Base-by-base conservation (phyloP, 1,140 invertebrate species). In the Pseudomyrmex cubaensis region DNA sequence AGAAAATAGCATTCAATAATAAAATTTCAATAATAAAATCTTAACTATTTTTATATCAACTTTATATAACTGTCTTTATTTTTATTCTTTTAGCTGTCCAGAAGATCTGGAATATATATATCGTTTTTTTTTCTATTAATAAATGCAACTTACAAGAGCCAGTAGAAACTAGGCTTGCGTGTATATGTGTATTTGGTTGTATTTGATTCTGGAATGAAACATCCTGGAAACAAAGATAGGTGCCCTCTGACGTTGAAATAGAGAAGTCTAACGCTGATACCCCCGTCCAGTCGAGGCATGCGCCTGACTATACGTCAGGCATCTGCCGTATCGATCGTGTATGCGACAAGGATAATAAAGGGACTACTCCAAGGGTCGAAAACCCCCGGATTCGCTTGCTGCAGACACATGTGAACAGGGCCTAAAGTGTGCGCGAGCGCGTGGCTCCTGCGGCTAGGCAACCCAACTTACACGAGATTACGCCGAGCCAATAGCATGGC, bases 241-340 rank as follows among this genome's bases (percentile, higher is more conserved):
- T 88, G 92, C 50, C 86, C 89, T 94, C 94, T 90, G 57, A n/a
- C 89, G 83, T 63, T 2, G 17, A 59, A 10, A 20, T 15, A 12
- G 44, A 59, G 74, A 93, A 93, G 89, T 85, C 35, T 35, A 35
- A 35, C 64, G 7, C 22, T 54, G 64, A 13, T 61, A 54, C 54
- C 20, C 35, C 25, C 20, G 17, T 57, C 8, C 48, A 46, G 22
- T 67, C 61, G 67, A 91, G 85, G 90, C 91, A 93, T 93, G 93
- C 93, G 94, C 93, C 25, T 35, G 84, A 70, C 61, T 70, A 84
- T 89, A 88, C 59, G 87, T 76, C 87, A 94, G 94, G 91, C 87
- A 94, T 82, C 94, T 94, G 84, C 93, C 90, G 89, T 94, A 94
- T 94, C 94, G 94, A 94, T 94, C 91, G 92, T 85, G 85, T 69